Conservation (phyloP, 2,888 invertebrate genomes). For the Melinopterus prodromus region DNA sequence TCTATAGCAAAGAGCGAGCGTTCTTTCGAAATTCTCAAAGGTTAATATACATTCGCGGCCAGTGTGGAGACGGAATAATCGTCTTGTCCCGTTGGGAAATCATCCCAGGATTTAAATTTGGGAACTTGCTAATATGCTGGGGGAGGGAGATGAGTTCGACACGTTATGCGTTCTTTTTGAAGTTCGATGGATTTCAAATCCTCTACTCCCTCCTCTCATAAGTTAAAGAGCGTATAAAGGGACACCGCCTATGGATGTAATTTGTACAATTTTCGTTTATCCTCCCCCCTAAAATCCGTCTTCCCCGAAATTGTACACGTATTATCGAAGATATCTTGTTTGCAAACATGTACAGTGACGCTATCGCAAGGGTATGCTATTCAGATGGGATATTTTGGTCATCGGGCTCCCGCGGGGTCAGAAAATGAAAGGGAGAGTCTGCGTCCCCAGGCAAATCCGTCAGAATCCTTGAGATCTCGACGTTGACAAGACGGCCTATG, state of each 20-base stretch:
- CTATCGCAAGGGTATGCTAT: not conserved
- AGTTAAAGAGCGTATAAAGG: not conserved
- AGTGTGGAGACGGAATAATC: not conserved
- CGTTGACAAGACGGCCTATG: constrained; percentile 4
- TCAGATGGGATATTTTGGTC: not conserved
- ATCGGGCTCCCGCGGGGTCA: not conserved
- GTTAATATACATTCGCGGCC: not conserved
- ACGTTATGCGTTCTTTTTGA: constrained; percentile 40
- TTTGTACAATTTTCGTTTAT: constrained; percentile 4
- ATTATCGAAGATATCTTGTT: not conserved
- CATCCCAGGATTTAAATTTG: constrained; percentile 45
- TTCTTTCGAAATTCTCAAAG: no score
- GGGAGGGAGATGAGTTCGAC: constrained; percentile 39
- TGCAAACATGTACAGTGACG: not conserved
- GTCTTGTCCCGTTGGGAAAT: not conserved
- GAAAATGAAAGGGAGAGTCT: not conserved
- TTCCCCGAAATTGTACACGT: not conserved
- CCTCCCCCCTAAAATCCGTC: not conserved
- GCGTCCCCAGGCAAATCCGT: not conserved
- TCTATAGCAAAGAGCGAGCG: no score
- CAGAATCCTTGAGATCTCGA: constrained; percentile 4
- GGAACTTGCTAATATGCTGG: constrained; percentile 47
- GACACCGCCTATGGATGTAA: not conserved
- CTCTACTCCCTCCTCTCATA: constrained; percentile 11
- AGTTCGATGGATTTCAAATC: constrained; percentile 46